These are phyloP conservation scores for Drosophila tsacasi DNA, from an alignment of 1,140 invertebrate genomes.

Conservation along the genomic window DNA sequence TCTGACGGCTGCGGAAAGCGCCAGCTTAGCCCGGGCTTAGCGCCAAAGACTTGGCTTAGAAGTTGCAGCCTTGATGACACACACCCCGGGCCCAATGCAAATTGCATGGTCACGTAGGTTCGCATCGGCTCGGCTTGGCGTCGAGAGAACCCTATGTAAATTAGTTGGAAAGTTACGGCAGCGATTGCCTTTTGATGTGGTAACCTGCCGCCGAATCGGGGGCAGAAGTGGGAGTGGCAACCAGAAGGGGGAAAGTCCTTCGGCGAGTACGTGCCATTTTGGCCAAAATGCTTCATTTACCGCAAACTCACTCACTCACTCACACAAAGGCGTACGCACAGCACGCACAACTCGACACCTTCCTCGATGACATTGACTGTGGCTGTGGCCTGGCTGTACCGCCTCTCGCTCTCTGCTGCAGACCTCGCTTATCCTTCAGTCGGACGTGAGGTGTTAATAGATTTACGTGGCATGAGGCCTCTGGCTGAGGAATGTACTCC, in stretches of 20 bases:
- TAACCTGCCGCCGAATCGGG: not conserved
- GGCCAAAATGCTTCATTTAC: slow-evolving; percentile 72
- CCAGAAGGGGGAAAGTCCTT: slow-evolving; percentile 19
- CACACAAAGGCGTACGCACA: not conserved
- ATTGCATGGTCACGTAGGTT: slow-evolving; percentile 73
- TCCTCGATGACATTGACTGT: slow-evolving; percentile 39
- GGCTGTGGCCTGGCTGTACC: slow-evolving; percentile 7
- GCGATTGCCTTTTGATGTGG: slow-evolving; percentile 81
- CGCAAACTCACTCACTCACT: slow-evolving; percentile 38
- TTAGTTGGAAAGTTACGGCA: slow-evolving; percentile 68
- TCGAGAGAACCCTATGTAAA: slow-evolving; percentile 62
- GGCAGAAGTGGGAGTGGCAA: not conserved
- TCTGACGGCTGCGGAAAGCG: slow-evolving; percentile 12
- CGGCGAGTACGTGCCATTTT: slow-evolving; percentile 66
- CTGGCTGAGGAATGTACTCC: slow-evolving; percentile 52
- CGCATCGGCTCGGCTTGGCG: not conserved
- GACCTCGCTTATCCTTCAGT: slow-evolving; percentile 38
- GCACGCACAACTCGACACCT: slow-evolving; percentile 55
- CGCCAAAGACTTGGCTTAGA: slow-evolving; percentile 17
- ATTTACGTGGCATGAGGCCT: slow-evolving; percentile 67
- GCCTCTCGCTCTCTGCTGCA: not conserved
- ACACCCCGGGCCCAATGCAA: slow-evolving; percentile 29
- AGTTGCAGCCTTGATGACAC: slow-evolving; percentile 38
- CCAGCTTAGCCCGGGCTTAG: slow-evolving; percentile 1
- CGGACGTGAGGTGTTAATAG: slow-evolving; percentile 76